Base-by-base conservation (phyloP, 1,140 invertebrate genomes). In the Drosophila pseudoobscura region DNA sequence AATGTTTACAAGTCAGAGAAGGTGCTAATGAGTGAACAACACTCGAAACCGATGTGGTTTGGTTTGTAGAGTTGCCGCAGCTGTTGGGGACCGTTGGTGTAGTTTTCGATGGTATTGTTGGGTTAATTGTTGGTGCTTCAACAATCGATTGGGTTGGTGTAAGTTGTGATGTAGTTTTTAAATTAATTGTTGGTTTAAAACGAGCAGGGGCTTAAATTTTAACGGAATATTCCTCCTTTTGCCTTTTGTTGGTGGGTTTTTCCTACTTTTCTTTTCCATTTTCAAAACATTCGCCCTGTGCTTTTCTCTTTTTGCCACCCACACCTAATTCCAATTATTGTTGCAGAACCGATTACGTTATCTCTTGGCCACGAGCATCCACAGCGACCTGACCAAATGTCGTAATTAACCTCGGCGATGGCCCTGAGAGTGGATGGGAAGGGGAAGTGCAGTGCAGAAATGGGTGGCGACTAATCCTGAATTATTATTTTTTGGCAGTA, bases 391-490 rank as follows among this genome's bases (percentile, higher is more conserved):
- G 82, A 52, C 82, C 87, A 72, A 90, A 89, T 87, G 75, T 71
- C 69, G 87, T 90, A 90, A 90, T 90, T 90, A 90, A 90, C 87
- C 87, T 80, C 52, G 49, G 52, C 41, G 22, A 8, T 39, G 49
- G 56, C 20, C 11, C 13, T 4, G 24, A 24, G 22, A 17, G 13
- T 11, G n/a, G 9, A 2, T 17, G 4, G 45, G 17, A 46, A 24
- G 24, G 29, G 35, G 9, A 11, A 4, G 9, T 11, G 35, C 31
- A 35, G 20, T 49, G 31, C 5, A 11, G 44, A 15, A 87, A 78
- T 61, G 79, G 85, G 82, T 75, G 78, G 69, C 52, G 74, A 88
- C 82, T 85, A 85, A 85, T 85, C 82, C 82, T 85, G 78, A 85
- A 88, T 75, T 85, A 85, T 85, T 78, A 87, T 87, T 85, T 39